Conservation (phyloP, 2,113 vertebrate genomes). For the Apus apus region DNA sequence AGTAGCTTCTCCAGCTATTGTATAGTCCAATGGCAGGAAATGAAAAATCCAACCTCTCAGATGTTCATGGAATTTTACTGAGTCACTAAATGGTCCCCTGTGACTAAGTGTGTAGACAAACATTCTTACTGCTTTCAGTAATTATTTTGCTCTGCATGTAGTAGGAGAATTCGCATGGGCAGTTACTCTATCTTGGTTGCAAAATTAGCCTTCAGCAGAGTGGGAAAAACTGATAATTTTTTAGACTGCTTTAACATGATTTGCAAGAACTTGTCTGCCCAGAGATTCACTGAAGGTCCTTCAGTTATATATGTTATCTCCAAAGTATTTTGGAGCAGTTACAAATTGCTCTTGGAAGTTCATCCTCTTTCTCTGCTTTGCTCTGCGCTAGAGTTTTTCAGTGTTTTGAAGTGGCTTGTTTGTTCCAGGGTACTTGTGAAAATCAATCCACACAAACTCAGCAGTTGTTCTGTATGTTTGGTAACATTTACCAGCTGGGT, state of each 20-base stretch:
- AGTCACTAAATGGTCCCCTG: not conserved
- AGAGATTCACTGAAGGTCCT: not conserved
- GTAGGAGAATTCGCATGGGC: not conserved
- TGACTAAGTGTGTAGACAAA: not conserved
- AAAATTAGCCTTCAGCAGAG: not conserved
- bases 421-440: not conserved
- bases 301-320: not conserved
- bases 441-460: not conserved
- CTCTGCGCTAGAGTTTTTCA: not conserved
- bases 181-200: not conserved
- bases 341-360: not conserved
- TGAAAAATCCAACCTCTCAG: conserved; percentile 14
- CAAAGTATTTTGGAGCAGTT: not conserved
- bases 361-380: not conserved
- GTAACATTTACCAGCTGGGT: not conserved
- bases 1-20: not conserved
- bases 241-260: not conserved
- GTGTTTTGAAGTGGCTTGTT: not conserved
- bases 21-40: conserved; percentile 26
- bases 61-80: conserved; percentile 20
- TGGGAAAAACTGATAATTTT: not conserved
- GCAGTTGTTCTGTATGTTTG: not conserved
- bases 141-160: not conserved
- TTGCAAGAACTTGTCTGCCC: not conserved
- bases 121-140: conserved; percentile 25